Evolutionary conservation across 2,888 invertebrate genomes (phyloP).

Genomic region (Sesia apiformis): DNA sequence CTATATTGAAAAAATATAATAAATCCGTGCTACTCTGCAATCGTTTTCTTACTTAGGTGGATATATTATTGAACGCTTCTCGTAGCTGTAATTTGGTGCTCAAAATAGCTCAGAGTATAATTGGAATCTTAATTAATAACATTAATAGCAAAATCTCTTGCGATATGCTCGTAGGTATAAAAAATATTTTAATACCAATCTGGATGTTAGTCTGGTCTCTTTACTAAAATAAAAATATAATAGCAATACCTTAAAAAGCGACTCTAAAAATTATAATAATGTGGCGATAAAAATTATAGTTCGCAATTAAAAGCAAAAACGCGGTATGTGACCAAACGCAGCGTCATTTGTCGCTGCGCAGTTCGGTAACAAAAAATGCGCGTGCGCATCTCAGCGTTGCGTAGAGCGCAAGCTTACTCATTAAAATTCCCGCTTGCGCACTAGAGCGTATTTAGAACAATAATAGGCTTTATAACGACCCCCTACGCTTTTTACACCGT

Average conservation of each 20-base stretch:
- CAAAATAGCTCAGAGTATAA: no score
- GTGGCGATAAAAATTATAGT: conserved; percentile 3
- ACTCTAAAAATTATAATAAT: not conserved
- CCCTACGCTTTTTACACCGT: conserved; percentile 13
- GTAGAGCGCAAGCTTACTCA: conserved; percentile 24
- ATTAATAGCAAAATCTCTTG: no score
- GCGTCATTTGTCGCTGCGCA: conserved; percentile 26
- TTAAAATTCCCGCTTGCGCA: conserved; percentile 64
- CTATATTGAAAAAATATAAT: no score
- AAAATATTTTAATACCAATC: no score
- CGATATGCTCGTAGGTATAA: no score
- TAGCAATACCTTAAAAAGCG: not conserved
- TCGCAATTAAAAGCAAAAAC: conserved; percentile 9
- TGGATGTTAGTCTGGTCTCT: no score
- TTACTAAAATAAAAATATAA: not conserved
- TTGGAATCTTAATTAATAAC: no score
- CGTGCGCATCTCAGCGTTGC: conserved; percentile 11
- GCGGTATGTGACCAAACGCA: conserved; percentile 32
- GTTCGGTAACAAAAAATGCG: conserved; percentile 29
- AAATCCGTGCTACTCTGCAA: no score
- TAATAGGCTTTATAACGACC: conserved; percentile 46
- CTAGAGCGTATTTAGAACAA: conserved; percentile 58
- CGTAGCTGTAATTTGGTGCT: no score
- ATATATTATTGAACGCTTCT: no score
- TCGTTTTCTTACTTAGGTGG: no score